Conservation (phyloP, 2,797 vertebrate species). For the Mallotus villosus region DNA sequence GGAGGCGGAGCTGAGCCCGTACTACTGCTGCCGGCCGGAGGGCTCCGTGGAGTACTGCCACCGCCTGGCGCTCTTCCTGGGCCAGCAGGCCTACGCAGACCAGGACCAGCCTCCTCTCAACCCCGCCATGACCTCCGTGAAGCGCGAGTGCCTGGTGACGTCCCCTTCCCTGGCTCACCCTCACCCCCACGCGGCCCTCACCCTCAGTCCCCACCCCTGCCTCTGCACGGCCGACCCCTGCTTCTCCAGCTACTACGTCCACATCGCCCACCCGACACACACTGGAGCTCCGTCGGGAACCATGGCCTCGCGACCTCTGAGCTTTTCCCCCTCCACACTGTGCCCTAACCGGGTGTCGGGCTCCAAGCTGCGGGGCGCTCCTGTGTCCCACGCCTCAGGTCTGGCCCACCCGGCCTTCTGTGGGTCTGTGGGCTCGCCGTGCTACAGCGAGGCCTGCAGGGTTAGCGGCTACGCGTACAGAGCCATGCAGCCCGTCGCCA, state of each 20-base stretch:
- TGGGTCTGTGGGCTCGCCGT: slow-evolving; percentile 80
- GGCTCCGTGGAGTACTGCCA: slow-evolving; percentile 84
- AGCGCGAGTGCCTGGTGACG: slow-evolving; percentile 85
- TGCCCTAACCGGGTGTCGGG: slow-evolving; percentile 68
- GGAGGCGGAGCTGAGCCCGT: slow-evolving; percentile 76
- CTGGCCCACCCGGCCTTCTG: slow-evolving; percentile 87
- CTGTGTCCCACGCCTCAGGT: slow-evolving; percentile 74
- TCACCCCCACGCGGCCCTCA: slow-evolving; percentile 64
- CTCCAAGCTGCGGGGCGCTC: slow-evolving; percentile 77
- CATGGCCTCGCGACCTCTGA: slow-evolving; percentile 77
- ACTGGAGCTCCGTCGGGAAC: slow-evolving; percentile 64
- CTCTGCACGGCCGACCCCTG: slow-evolving; percentile 76
- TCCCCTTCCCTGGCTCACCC: slow-evolving; percentile 80
- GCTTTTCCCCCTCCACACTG: slow-evolving; percentile 72
- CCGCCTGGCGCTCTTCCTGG: slow-evolving; percentile 89
- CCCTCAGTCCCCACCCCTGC: slow-evolving; percentile 78
- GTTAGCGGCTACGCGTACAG: slow-evolving; percentile 82
- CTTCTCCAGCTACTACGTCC: slow-evolving; percentile 80
- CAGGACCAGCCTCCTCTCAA: slow-evolving; percentile 76
- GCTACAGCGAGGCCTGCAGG: slow-evolving; percentile 81
- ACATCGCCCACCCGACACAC: slow-evolving; percentile 76
- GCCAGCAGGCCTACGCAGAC: slow-evolving; percentile 85
- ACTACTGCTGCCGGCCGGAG: slow-evolving; percentile 80
- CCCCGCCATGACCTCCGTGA: slow-evolving; percentile 80
- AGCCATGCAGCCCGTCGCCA: slow-evolving; percentile 81